Evolutionary conservation across 2,113 vertebrate species (phyloP).

Genomic region (Elanus axillaris): DNA sequence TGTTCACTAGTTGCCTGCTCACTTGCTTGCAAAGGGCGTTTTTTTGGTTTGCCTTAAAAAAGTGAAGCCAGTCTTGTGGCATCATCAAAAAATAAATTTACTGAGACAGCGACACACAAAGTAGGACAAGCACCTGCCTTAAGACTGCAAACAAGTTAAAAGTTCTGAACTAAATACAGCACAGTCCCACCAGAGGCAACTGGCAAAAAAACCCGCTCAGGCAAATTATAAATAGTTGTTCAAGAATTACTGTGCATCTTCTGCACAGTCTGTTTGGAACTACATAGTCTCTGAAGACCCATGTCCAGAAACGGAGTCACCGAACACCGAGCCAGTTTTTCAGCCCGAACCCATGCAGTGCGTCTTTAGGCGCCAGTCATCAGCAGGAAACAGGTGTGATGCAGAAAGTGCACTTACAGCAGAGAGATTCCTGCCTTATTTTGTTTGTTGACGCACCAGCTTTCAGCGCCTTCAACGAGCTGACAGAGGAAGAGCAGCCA

Average conservation of each 20-base stretch:
- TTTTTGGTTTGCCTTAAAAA: neutral
- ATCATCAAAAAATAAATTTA: neutral
- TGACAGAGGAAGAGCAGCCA: neutral
- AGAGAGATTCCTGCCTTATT: accelerated
- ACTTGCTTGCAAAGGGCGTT: neutral
- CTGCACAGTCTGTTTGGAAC: neutral
- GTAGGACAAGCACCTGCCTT: neutral
- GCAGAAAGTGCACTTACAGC: neutral
- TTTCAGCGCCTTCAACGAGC: neutral
- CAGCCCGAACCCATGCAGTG: neutral
- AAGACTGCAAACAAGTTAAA: neutral
- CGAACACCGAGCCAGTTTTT: neutral
- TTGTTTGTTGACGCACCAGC: neutral
- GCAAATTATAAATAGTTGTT: neutral
- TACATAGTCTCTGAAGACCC: neutral
- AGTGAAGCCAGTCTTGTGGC: neutral
- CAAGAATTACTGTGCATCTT: neutral
- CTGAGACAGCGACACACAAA: neutral
- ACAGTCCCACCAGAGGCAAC: neutral
- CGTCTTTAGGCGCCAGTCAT: neutral
- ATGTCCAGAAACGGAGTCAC: neutral
- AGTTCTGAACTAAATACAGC: neutral
- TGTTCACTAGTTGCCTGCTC: neutral
- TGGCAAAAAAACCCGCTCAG: neutral
- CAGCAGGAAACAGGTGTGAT: neutral